A percentile compares a stretch with the other conserved stretches of the same genome.
Evolutionary conservation across 1,140 invertebrate genomes (phyloP).

Genomic region (Apis cerana): DNA sequence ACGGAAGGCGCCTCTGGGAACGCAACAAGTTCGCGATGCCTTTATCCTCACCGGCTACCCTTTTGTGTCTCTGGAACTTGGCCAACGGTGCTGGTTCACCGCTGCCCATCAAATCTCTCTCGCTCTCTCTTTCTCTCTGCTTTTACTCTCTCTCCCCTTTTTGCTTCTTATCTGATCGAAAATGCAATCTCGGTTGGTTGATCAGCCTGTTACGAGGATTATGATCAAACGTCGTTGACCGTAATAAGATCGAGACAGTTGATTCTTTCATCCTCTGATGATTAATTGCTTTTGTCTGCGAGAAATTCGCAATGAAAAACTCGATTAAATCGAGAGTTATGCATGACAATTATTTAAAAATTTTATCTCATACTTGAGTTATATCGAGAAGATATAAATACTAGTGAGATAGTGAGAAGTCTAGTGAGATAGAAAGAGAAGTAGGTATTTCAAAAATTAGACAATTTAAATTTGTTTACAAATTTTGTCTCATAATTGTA

Average conservation of each 20-base stretch:
- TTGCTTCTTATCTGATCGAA: conserved; percentile 21
- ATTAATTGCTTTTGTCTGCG: not conserved
- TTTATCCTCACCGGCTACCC: conserved; percentile 53
- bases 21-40: conserved; percentile 70
- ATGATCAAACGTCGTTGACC: conserved; percentile 22
- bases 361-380: too few relatives aligned
- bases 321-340: too few relatives aligned
- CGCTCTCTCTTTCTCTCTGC: not conserved
- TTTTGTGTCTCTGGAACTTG: conserved; percentile 69
- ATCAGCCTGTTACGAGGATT: not conserved
- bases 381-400: too few relatives aligned
- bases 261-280: too few relatives aligned
- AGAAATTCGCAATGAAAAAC: too few relatives aligned
- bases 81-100: conserved; percentile 59
- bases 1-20: conserved; percentile 56
- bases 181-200: conserved; percentile 14
- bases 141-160: not conserved
- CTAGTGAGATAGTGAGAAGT: too few relatives aligned
- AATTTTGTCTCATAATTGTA: too few relatives aligned
- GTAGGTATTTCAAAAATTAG: too few relatives aligned
- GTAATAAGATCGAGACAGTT: not conserved
- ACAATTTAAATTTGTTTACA: too few relatives aligned
- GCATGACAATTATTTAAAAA: too few relatives aligned
- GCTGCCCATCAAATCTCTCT: conserved; percentile 1
- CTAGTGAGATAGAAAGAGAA: too few relatives aligned